phyloP scores from a whole-genome alignment of 2,888 invertebrate species.

The Eupithecia tripunctaria region DNA sequence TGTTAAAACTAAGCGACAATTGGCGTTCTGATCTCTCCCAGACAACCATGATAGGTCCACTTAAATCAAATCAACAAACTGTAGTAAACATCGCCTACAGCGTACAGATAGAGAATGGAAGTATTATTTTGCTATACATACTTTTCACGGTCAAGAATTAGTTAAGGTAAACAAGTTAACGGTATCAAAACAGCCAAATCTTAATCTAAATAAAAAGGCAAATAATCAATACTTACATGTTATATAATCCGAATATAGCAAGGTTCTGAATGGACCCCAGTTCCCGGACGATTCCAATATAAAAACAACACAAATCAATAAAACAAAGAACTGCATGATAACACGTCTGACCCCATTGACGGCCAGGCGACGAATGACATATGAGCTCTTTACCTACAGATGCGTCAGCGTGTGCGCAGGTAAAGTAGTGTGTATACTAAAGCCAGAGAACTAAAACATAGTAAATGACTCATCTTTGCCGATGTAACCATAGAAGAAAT shows the following conservation, averaged over 20 bases:
- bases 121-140: neutral
- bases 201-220: neutral
- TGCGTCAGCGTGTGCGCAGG: conserved; percentile 26
- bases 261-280: conserved; percentile 62
- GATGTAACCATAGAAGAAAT: no score
- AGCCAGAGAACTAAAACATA: neutral
- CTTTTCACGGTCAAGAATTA: neutral
- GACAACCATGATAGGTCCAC: no score
- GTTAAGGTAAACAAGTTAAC: neutral
- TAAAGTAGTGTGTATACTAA: neutral
- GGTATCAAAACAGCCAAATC: neutral
- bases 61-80: neutral
- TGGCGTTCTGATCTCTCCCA: no score
- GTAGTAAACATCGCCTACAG: neutral
- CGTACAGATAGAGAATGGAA: neutral
- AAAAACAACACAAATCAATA: conserved; percentile 47
- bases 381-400: neutral
- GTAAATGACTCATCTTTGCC: no score
- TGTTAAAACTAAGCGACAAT: no score
- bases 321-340: conserved; percentile 50
- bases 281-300: conserved; percentile 47
- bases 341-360: conserved; percentile 47
- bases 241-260: conserved; percentile 73
- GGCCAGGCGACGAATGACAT: conserved; percentile 56
- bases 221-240: conserved; percentile 64